phyloP scores from a whole-genome alignment of 2,113 vertebrate species.

The Anolis carolinensis region DNA sequence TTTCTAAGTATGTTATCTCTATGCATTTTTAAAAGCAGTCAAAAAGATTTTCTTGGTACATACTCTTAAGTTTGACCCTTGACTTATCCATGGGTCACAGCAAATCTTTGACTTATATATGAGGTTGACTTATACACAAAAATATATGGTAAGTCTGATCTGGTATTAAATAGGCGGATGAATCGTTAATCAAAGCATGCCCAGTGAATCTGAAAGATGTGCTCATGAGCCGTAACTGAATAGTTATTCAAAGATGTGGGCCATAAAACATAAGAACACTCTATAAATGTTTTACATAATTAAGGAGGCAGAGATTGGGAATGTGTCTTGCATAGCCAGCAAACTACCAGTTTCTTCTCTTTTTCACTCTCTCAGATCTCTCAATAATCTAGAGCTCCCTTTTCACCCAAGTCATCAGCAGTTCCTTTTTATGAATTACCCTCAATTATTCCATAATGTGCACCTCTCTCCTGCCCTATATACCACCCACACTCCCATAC shows the following conservation, averaged over 20 bases:
- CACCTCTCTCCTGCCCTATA: too few species aligned
- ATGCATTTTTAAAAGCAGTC: too few species aligned
- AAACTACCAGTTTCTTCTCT: not conserved
- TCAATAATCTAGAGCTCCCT: not conserved
- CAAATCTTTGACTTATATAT: too few species aligned
- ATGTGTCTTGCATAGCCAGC: not conserved
- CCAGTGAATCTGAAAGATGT: not conserved
- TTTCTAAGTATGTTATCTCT: too few species aligned
- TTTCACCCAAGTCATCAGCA: not conserved
- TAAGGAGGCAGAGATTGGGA: slow-evolving; percentile 6
- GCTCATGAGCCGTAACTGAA: not conserved
- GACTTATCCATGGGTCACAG: too few species aligned
- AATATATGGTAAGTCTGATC: not conserved
- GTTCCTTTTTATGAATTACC: too few species aligned
- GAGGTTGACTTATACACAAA: not conserved
- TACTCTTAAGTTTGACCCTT: too few species aligned
- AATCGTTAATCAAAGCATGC: not conserved
- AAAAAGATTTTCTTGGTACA: too few species aligned
- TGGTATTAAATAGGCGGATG: not conserved
- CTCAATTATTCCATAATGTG: too few species aligned
- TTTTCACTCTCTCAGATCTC: too few species aligned
- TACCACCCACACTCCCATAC: too few species aligned
- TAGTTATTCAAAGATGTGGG: slow-evolving; percentile 3
- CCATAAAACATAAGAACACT: slow-evolving; percentile 8
- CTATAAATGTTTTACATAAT: slow-evolving; percentile 10